These are phyloP conservation scores for Gastrophysa polygoni DNA, from an alignment of 2,888 invertebrate species.

Conservation along the genomic window DNA sequence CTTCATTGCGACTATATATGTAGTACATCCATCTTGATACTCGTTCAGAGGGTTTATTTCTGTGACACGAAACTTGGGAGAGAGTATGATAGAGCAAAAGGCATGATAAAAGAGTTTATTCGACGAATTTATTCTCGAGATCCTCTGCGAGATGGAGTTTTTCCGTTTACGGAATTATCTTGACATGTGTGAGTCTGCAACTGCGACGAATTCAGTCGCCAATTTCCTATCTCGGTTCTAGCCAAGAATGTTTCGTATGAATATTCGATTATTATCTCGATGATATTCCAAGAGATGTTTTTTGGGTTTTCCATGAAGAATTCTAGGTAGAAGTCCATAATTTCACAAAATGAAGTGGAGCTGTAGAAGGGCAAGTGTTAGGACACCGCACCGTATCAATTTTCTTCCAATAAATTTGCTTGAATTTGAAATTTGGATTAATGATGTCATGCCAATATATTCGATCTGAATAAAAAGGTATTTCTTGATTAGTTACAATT, in stretches of 20 bases:
- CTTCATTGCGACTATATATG: conserved; percentile 26
- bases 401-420: too few relatives aligned
- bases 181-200: not conserved
- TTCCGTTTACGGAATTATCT: not conserved
- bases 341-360: too few relatives aligned
- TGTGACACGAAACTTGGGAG: conserved; percentile 23
- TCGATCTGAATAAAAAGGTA: too few relatives aligned
- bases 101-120: conserved; percentile 16
- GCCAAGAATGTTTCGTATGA: not conserved
- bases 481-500: too few relatives aligned
- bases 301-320: too few relatives aligned
- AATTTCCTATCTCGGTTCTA: not conserved
- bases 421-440: too few relatives aligned
- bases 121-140: not conserved
- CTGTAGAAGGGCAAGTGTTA: too few relatives aligned
- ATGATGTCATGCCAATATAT: too few relatives aligned
- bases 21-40: conserved; percentile 34
- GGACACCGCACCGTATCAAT: too few relatives aligned
- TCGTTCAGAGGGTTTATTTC: conserved; percentile 31
- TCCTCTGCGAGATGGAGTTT: not conserved
- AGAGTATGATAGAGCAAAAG: conserved; percentile 28
- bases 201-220: not conserved
- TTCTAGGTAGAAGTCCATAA: too few relatives aligned
- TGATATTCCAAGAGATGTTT: too few relatives aligned
- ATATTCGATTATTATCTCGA: too few relatives aligned